Conservation (phyloP, 2,797 vertebrate genomes). For the Sebastes reedi region DNA sequence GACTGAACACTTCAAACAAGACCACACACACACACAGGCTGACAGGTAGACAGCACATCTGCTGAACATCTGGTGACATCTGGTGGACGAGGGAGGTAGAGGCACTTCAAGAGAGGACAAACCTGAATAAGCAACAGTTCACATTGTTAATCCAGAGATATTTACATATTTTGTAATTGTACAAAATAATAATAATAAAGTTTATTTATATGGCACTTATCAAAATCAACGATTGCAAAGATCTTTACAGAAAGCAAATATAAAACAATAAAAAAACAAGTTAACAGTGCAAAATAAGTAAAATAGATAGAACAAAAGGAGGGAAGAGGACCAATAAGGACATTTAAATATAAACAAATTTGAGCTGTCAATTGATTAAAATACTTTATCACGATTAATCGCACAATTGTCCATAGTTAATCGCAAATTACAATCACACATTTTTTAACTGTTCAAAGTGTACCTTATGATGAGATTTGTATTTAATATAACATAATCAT, state of each 20-base stretch:
- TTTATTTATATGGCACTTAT: neutral
- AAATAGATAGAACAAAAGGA: neutral
- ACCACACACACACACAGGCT: slow-evolving; percentile 72
- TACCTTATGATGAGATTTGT: no score
- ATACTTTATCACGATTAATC: fast-evolving
- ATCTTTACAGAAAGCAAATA: neutral
- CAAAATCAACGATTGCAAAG: neutral
- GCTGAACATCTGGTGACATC: slow-evolving; percentile 55
- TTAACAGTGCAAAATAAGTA: neutral
- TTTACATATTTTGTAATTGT: neutral
- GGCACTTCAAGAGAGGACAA: neutral
- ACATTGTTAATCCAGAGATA: neutral
- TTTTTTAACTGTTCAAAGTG: no score
- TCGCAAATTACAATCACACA: no score
- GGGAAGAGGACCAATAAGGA: neutral
- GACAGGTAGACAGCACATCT: neutral
- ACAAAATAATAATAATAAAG: neutral
- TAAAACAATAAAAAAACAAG: neutral
- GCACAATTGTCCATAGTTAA: no score
- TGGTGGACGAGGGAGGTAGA: slow-evolving; percentile 40
- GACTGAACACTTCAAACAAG: slow-evolving; percentile 59
- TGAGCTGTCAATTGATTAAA: no score
- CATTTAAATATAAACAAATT: neutral
- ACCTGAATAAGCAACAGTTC: neutral
- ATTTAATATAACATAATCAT: no score